Base-by-base conservation (phyloP, 1,140 invertebrate species). In the Rhizoglyphus robini region DNA sequence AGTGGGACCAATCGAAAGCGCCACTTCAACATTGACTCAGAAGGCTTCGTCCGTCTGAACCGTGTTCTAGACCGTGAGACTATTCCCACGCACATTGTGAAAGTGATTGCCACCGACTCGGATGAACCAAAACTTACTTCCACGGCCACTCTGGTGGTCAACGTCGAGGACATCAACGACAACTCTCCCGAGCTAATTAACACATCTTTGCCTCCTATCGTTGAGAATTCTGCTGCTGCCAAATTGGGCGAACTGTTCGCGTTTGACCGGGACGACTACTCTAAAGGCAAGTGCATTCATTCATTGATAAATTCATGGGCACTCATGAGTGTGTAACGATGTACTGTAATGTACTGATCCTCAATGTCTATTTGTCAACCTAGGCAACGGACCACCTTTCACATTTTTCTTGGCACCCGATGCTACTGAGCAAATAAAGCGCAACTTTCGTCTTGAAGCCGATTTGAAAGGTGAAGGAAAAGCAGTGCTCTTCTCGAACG, bases 121-220 rank as follows among this genome's bases (percentile, higher is more conserved):
- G 78, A 78, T 66, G 70, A 72, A 51, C 92, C 92, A 13, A 86
- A 90, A 0, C 88, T 90, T 77, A 96, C 92, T 4, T 92, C 94
- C 3, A 96, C 91, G 1, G 93, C 91, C 0, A 96, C 91, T 23
- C 78, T 98, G 20, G 91, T 89, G 0, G 88, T 96, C 0, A 90
- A 90, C 67, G 90, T 98, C 0, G 86, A 89, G 74, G 94, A 97
- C 72, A 91, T 96, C 63, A 98, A 97, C 75, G 94, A 97, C 72
- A 96, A 82, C 69, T 75, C 76, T 23, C 80, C 80, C 13, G 71
- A 73, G 41, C 79, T 81, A 69, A 72, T 75, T 0, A 72, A 92
- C 73, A 88, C 93, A 72, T 95, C 95, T 73, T 81, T 88, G 57
- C 91, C 92, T 0, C 88, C 95, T 11, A 79, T 95, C 57, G 86